Evolutionary conservation across 2,888 invertebrate genomes (phyloP).

Genomic region (Scaptomyza parva): DNA sequence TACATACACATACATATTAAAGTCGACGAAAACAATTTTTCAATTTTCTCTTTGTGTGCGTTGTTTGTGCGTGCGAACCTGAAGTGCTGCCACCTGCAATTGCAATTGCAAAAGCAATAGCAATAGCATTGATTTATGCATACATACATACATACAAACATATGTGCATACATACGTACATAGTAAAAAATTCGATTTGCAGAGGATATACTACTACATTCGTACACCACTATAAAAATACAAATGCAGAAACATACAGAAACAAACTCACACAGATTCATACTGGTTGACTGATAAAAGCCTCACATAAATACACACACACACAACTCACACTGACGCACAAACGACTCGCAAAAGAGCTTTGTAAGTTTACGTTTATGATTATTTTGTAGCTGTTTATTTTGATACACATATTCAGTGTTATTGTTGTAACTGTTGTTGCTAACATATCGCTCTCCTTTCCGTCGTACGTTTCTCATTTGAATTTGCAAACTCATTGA

Average conservation of each 20-base stretch:
- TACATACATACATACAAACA: conserved; percentile 9
- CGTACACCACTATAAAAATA: conserved; percentile 34
- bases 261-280: conserved; percentile 18
- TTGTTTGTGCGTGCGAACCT: conserved; percentile 60
- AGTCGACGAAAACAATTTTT: conserved; percentile 67
- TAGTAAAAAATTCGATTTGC: conserved; percentile 44
- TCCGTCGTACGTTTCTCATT: conserved; percentile 66
- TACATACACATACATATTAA: conserved; percentile 41
- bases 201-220: conserved; percentile 43
- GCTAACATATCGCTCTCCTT: conserved; percentile 65
- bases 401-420: conserved; percentile 35
- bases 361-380: conserved; percentile 71
- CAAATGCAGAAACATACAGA: conserved; percentile 6
- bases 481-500: conserved; percentile 72
- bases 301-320: conserved; percentile 23
- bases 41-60: conserved; percentile 67
- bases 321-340: conserved; percentile 23
- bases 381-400: conserved; percentile 69
- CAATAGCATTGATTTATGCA: conserved; percentile 68
- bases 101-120: conserved; percentile 38
- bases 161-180: conserved; percentile 11
- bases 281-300: conserved; percentile 62
- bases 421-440: conserved; percentile 39
- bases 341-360: conserved; percentile 33
- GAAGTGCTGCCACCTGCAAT: conserved; percentile 53